Percentiles rank a stretch among this genome's conserved stretches.
Evolutionary conservation across 2,888 invertebrate genomes (phyloP).

Genomic region (Phalera bucephala): DNA sequence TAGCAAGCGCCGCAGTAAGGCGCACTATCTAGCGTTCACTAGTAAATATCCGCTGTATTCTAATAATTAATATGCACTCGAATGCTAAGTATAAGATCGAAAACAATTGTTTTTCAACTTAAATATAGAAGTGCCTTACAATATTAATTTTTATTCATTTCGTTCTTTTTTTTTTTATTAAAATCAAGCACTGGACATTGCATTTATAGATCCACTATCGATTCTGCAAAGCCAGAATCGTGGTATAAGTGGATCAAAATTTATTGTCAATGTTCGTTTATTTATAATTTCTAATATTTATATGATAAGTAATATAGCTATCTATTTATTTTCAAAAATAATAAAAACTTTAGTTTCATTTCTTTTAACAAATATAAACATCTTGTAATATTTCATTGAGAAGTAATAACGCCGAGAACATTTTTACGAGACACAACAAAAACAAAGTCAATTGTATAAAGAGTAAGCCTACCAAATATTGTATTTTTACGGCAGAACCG

Average conservation of each 20-base stretch:
- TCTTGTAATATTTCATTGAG: background rate
- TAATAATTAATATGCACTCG: slow-evolving; percentile 39
- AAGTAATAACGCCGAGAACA: slow-evolving; percentile 6
- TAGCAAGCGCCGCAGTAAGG: slow-evolving; percentile 25
- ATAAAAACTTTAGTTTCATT: slow-evolving; percentile 24
- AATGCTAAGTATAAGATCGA: slow-evolving; percentile 55
- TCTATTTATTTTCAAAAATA: slow-evolving; percentile 27
- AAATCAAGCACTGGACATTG: slow-evolving; percentile 64
- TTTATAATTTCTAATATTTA: slow-evolving; percentile 33
- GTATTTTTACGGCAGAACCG: slow-evolving; percentile 27
- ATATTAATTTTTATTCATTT: slow-evolving; percentile 73
- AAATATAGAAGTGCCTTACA: slow-evolving; percentile 82
- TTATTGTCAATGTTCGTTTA: slow-evolving; percentile 23
- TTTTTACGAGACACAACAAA: slow-evolving; percentile 40
- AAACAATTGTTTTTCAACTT: slow-evolving; percentile 66
- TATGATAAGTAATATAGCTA: slow-evolving; percentile 9
- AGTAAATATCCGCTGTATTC: slow-evolving; percentile 47
- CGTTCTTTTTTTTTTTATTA: slow-evolving; percentile 49
- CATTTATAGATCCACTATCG: slow-evolving; percentile 66
- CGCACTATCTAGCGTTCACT: slow-evolving; percentile 40
- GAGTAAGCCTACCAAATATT: slow-evolving; percentile 32
- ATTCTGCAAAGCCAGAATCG: slow-evolving; percentile 55
- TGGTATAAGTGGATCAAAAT: slow-evolving; percentile 37
- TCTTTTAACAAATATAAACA: slow-evolving; percentile 15
- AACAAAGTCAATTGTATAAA: slow-evolving; percentile 69